Conservation (phyloP, 2,113 vertebrate genomes). For the Atractosteus spatula region DNA sequence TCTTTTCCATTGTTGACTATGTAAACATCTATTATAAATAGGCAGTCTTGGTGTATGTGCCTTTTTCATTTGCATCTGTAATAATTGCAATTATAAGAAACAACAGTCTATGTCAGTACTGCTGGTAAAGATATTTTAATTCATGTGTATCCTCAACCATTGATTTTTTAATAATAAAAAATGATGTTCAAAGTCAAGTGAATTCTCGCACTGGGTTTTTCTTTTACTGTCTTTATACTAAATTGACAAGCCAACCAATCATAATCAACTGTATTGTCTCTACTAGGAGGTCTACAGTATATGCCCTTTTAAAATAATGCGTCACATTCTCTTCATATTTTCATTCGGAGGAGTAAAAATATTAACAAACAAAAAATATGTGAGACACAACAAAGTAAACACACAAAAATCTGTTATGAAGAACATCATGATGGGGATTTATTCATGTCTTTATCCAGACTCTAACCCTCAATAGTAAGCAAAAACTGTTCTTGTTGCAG, state of each 20-base stretch:
- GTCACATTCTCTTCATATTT: not conserved
- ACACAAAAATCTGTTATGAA: conserved; percentile 9
- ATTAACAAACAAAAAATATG: not conserved
- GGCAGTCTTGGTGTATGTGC: too few species aligned
- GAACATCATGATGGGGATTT: conserved; percentile 3
- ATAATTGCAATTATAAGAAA: not conserved
- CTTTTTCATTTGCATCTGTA: not conserved
- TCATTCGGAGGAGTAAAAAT: not conserved
- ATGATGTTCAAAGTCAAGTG: too few species aligned
- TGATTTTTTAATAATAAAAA: too few species aligned
- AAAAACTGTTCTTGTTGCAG: conserved; percentile 21
- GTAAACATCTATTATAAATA: not conserved
- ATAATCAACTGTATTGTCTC: not conserved
- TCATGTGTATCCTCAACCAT: too few species aligned
- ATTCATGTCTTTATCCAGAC: conserved; percentile 2
- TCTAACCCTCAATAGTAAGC: conserved; percentile 21
- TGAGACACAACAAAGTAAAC: not conserved
- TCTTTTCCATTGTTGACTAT: not conserved
- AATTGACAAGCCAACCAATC: not conserved
- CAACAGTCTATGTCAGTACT: too few species aligned
- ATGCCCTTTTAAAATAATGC: too few species aligned
- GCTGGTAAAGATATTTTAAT: too few species aligned
- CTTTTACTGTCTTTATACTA: too few species aligned
- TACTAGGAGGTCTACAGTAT: too few species aligned
- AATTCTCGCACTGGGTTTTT: too few species aligned